Percentiles rank a stretch among this genome's conserved stretches.
phyloP scores from a whole-genome alignment of 2,888 invertebrate species.

The Cerastis rubricosa region DNA sequence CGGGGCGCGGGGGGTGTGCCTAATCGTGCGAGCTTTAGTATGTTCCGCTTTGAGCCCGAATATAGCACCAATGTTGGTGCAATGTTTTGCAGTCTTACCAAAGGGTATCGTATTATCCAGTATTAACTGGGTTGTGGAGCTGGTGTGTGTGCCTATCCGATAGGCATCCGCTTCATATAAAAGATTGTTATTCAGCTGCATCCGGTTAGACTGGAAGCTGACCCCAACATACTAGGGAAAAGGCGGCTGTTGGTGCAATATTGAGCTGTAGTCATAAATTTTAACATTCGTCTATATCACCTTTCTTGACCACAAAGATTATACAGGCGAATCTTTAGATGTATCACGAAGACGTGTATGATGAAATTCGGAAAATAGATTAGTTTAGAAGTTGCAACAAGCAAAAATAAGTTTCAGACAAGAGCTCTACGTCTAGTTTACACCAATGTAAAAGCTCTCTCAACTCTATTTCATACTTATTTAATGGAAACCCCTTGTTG shows the following conservation, averaged over 20 bases:
- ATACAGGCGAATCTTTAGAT: background rate
- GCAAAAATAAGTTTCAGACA: background rate
- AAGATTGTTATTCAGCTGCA: background rate
- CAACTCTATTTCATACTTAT: background rate
- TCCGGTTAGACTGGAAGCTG: background rate
- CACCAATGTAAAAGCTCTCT: background rate
- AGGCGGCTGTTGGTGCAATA: background rate
- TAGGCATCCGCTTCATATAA: background rate
- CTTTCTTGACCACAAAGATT: background rate
- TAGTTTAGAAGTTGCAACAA: background rate
- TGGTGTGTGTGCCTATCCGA: too few relatives aligned
- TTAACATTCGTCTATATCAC: background rate
- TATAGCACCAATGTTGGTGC: slow-evolving; percentile 3
- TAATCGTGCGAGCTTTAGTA: slow-evolving; percentile 84
- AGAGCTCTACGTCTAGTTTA: background rate
- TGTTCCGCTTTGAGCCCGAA: slow-evolving; percentile 71
- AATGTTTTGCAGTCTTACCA: background rate
- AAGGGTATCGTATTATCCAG: background rate
- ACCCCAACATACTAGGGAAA: background rate
- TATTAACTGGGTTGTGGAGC: background rate
- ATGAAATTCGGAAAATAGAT: background rate
- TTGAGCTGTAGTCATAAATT: background rate
- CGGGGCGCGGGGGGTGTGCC: slow-evolving; percentile 71
- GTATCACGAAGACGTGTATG: background rate
- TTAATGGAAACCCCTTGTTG: background rate